Percentiles rank a stretch among this genome's conserved stretches.
These are phyloP conservation scores for Notodonta ziczac DNA, from an alignment of 2,888 invertebrate species.

Conservation along the genomic window DNA sequence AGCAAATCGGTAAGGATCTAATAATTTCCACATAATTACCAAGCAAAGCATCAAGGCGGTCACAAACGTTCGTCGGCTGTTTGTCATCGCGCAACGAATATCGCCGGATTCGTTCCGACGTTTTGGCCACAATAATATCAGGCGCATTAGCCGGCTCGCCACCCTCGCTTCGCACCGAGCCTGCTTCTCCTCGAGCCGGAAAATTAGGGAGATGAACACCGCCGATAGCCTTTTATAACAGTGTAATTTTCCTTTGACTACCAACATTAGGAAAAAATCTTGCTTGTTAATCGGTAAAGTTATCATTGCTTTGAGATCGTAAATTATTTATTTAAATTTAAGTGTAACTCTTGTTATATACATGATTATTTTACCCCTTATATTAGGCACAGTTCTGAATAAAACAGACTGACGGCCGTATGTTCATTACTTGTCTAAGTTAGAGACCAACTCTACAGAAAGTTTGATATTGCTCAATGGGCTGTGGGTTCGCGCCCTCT, in stretches of 20 bases:
- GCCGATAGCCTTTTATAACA: constrained; percentile 63
- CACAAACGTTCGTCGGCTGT: constrained; percentile 17
- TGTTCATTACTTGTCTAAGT: no score
- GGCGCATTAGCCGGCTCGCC: constrained; percentile 64
- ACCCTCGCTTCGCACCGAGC: constrained; percentile 55
- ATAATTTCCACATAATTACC: background rate
- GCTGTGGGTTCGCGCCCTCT: no score
- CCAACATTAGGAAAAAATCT: constrained; percentile 39
- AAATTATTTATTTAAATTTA: background rate
- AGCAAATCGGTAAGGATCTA: background rate
- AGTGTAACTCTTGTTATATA: no score
- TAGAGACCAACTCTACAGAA: no score
- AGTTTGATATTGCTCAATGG: no score
- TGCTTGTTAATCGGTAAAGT: constrained; percentile 14
- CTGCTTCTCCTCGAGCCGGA: constrained; percentile 50
- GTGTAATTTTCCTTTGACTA: constrained; percentile 60
- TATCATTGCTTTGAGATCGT: background rate
- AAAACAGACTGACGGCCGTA: no score
- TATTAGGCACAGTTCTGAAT: no score
- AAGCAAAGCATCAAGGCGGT: background rate
- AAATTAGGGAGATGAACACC: constrained; percentile 62
- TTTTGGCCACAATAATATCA: constrained; percentile 66
- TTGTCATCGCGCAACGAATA: constrained; percentile 51
- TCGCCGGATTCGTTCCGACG: constrained; percentile 60
- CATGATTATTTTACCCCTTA: no score